Percentiles rank a stretch among this genome's conserved stretches.
Conservation (phyloP, 2,888 invertebrate species). For the Drosophila neonasuta region DNA sequence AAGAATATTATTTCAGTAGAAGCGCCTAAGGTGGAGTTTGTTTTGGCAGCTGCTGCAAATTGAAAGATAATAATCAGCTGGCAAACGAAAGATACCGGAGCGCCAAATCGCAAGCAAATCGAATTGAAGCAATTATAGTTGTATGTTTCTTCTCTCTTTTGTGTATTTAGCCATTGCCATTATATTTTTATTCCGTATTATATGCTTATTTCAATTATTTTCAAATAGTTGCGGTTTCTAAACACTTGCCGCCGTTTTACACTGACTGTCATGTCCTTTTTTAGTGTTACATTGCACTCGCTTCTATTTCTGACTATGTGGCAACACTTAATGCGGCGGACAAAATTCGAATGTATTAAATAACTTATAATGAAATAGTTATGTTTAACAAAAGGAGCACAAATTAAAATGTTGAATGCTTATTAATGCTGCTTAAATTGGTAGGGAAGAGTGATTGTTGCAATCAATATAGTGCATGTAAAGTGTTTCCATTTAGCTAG, state of each 20-base stretch:
- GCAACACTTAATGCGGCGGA: constrained; percentile 5
- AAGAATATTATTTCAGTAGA: constrained; percentile 45
- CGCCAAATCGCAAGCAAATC: constrained; percentile 14
- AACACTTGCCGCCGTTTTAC: background rate
- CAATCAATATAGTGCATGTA: no score
- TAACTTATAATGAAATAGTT: no score
- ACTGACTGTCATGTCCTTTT: background rate
- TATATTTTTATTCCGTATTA: background rate
- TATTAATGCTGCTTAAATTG: no score
- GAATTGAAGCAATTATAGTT: constrained; percentile 28
- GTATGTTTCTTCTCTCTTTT: background rate
- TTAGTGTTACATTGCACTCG: background rate
- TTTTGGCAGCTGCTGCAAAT: constrained; percentile 70
- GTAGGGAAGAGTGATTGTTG: no score
- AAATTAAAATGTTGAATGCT: no score
- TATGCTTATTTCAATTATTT: background rate
- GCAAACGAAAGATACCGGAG: constrained; percentile 35
- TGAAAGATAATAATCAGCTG: constrained; percentile 69
- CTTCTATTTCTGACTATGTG: constrained; percentile 3
- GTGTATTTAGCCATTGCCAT: background rate
- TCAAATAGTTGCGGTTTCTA: background rate
- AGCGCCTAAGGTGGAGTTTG: constrained; percentile 54
- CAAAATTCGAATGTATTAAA: background rate
- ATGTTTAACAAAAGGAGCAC: no score
- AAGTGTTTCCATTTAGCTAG: no score